Evolutionary conservation across 2,113 vertebrate species (phyloP).

Genomic region (Tachycineta bicolor): DNA sequence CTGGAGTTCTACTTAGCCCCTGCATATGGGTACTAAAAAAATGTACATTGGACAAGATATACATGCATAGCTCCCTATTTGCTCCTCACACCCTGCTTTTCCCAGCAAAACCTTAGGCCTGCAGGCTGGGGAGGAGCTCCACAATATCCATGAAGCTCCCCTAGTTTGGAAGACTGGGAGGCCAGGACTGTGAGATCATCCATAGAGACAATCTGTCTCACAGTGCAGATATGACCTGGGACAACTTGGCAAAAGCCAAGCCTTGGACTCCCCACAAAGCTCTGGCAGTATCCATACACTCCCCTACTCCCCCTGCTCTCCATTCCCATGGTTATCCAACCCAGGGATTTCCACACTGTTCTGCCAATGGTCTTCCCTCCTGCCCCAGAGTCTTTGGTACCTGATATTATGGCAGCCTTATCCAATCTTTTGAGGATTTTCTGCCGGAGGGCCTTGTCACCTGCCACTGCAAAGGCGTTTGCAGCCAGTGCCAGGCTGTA

Average conservation of each 20-base stretch:
- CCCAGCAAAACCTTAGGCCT: not conserved
- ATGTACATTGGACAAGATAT: not conserved
- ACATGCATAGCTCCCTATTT: not conserved
- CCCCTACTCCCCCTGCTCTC: accelerated
- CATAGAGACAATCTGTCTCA: not conserved
- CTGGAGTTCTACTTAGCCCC: not conserved
- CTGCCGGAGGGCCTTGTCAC: slow-evolving; percentile 43
- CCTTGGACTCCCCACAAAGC: not conserved
- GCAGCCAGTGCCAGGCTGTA: slow-evolving; percentile 69
- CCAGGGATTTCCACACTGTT: not conserved
- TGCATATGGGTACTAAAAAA: not conserved
- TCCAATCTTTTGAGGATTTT: slow-evolving; percentile 52
- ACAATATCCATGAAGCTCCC: not conserved
- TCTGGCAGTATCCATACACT: not conserved
- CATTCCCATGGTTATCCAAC: not conserved
- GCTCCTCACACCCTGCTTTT: not conserved
- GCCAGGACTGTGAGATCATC: not conserved
- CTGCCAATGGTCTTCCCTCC: not conserved
- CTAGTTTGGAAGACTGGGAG: not conserved
- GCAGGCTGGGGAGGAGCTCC: not conserved
- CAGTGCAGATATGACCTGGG: not conserved
- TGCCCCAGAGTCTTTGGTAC: not conserved
- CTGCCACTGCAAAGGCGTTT: slow-evolving; percentile 63
- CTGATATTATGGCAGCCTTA: slow-evolving; percentile 31
- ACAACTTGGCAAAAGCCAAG: not conserved